phyloP scores from a whole-genome alignment of 23 tunicate genomes.

The Aplidium turbinatum region DNA sequence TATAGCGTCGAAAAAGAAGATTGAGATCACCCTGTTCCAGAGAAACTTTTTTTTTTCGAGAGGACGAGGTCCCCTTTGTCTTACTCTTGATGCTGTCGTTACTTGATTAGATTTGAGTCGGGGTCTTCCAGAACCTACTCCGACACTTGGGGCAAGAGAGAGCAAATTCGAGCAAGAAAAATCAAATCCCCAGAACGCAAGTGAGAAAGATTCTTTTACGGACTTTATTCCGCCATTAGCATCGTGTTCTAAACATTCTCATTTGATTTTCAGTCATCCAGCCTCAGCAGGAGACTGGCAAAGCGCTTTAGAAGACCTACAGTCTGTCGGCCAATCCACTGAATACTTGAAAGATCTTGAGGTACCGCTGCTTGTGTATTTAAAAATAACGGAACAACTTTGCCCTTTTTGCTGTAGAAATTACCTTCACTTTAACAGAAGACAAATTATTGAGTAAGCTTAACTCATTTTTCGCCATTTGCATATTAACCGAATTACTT shows the following conservation, averaged over 20 bases:
- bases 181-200: constrained; percentile 53
- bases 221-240: not conserved
- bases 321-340: constrained; percentile 81
- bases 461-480: too few species aligned
- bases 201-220: constrained; percentile 11
- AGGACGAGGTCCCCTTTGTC: too few species aligned
- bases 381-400: too few species aligned
- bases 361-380: too few species aligned
- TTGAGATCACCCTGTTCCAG: not conserved
- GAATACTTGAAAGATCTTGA: constrained; percentile 71
- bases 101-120: constrained; percentile 41
- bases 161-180: constrained; percentile 51
- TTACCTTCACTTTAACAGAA: too few species aligned
- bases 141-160: constrained; percentile 75
- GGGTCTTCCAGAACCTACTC: constrained; percentile 48
- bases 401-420: too few species aligned
- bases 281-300: constrained; percentile 74
- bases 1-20: too few species aligned
- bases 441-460: too few species aligned
- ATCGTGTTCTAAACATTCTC: not conserved
- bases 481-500: not conserved
- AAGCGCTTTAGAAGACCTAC: constrained; percentile 75
- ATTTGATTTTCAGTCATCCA: constrained; percentile 1
- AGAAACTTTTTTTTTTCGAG: not conserved
- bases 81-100: too few species aligned